Evolutionary conservation across 2,888 invertebrate species (phyloP), one percentile per base, ranked within the genome.

Genomic region (Uloborus plumipes): DNA sequence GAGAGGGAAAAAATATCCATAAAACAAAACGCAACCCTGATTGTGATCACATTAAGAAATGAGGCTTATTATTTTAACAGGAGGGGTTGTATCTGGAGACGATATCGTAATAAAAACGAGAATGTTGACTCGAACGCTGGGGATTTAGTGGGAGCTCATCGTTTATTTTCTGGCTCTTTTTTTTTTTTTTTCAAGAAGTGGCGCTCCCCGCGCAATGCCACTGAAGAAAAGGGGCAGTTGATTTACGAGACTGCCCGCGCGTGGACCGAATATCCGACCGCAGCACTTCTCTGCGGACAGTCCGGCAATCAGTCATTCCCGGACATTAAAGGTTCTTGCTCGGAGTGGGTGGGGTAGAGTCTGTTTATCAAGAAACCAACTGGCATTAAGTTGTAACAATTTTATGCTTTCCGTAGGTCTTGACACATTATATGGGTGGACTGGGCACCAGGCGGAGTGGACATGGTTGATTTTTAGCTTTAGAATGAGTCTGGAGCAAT

Each of bases 11-110:
- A 20, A 58, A 47, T 20, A 47, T 20, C 13, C 20, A 20, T 26
- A 59, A 69, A 50, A 53, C 62, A 76, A 51, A 61, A 49, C 50
- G 49, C 14, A 64, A 59, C 31, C 26, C 64, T 64, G 80, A 81
- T 81, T 70, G 80, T 74, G 80, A 75, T 55, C 74, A 70, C 74
- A 81, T 81, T 81, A 81, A 74, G 80, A 81, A 81, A 81, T 81
- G 74, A 74, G 70, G 67, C 73, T 70, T 74, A 81, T 81, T 80
- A 80, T 72, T 61, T 62, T 22, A 64, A 51, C 26, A 62, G 77
- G 71, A 47, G 47, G 55, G 70, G 47, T 26, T 47, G 39, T 49
- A 49, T 65, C 62, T 20, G 70, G 39, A 47, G 62, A 39, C 47
- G 11, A 53, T 64, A 26, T n/a, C 20, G 51, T 61, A 26, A 50